A percentile compares a stretch with the other conserved stretches of the same genome.
These are phyloP conservation scores for Beaufortia kweichowensis DNA, from an alignment of 2,113 vertebrate genomes.

Conservation along the genomic window DNA sequence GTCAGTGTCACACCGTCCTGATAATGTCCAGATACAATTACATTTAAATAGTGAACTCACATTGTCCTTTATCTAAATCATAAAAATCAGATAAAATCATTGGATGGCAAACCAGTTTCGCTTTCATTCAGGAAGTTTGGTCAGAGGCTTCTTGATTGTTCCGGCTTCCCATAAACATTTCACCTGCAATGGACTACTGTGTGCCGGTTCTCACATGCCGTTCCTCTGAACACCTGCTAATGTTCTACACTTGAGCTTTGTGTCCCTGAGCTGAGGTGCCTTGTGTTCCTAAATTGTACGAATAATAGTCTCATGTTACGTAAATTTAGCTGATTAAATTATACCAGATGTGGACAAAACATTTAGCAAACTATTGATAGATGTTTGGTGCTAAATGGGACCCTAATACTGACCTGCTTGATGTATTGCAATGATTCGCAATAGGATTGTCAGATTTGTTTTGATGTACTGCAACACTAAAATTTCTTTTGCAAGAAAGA, in stretches of 20 bases:
- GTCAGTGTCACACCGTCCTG: background rate
- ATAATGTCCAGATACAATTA: background rate
- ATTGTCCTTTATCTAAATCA: background rate
- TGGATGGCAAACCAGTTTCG: background rate
- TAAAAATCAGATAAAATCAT: background rate
- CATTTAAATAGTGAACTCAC: background rate
- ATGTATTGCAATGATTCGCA: too few species aligned
- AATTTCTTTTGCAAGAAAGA: too few species aligned
- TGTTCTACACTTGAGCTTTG: background rate
- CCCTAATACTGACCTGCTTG: too few species aligned
- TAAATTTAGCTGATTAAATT: background rate
- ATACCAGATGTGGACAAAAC: background rate
- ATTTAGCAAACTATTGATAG: too few species aligned
- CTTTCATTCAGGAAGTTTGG: background rate
- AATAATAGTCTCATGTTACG: background rate
- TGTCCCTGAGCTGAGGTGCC: background rate
- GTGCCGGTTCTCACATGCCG: background rate
- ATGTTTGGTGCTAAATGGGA: too few species aligned
- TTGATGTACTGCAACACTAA: too few species aligned
- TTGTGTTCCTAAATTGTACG: background rate
- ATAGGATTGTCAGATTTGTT: too few species aligned
- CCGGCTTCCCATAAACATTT: too few species aligned
- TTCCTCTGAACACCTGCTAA: conserved; percentile 1
- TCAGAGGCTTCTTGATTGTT: background rate
- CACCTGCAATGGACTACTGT: too few species aligned